Evolutionary conservation across 2,888 invertebrate species (phyloP), one percentile per base, ranked within the genome.

Genomic region (Epinotia bilunana): DNA sequence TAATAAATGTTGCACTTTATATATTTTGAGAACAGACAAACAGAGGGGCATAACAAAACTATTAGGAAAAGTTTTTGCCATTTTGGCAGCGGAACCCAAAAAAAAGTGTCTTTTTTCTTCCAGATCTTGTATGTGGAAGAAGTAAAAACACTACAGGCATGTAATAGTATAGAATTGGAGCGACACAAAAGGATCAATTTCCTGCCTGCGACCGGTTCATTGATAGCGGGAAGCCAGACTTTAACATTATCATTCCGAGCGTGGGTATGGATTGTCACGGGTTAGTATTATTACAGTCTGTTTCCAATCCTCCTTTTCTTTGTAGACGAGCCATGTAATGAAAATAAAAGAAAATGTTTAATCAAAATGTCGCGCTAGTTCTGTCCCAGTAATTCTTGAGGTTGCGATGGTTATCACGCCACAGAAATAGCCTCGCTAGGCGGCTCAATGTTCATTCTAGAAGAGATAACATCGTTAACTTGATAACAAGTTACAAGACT

Each of bases 291-390:
- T 20, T 39, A 18, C 68, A 58, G 57, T 68, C 43, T 57, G 57
- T 62, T 57, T 39, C 46, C 9, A 5, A n/a, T 39, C 12, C 20
- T 16, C n/a, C n/a, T 74, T 69, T 33, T 74, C 74, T 74, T 64
- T 74, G 69, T 23, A 33, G 28, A 5, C 46, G 13, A 49, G 69
- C 43, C 55, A 46, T 57, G 55, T 69, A 64, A 69, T 70, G 57
- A 57, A 70, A 58, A 74, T 74, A 73, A 69, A 74, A 69, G 62
- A 57, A 69, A 70, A 69, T 58, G 63, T 74, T 74, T 74, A 74
- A 74, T 74, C 74, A 74, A 63, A 69, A 46, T 49, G 49, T 69
- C 69, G 63, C 20, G 57, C 39, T 69, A 69, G 57, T 69, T 69
- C 58, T 74, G 74, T 57, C 12, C 74, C 62, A 69, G 74, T 69